phyloP scores from a whole-genome alignment of 2,888 invertebrate genomes.

The Electrophaes corylata region DNA sequence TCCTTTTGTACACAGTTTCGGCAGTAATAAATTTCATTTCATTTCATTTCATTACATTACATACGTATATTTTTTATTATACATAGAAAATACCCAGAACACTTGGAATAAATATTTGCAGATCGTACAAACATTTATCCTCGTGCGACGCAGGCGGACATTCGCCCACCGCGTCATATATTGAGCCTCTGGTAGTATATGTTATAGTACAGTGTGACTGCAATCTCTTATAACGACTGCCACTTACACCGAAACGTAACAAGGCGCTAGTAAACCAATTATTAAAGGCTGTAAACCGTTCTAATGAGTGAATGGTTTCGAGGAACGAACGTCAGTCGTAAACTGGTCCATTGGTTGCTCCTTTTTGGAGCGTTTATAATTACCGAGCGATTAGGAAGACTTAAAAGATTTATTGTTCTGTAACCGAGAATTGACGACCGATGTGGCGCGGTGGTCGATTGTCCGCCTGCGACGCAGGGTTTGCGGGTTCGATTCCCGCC shows the following conservation, averaged over 20 bases:
- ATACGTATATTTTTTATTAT: too few species aligned
- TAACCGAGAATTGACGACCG: neutral
- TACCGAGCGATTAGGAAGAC: slow-evolving; percentile 12
- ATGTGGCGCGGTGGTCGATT: too few species aligned
- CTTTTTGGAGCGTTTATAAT: slow-evolving; percentile 12
- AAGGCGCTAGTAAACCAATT: slow-evolving; percentile 62
- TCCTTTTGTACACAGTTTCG: too few species aligned
- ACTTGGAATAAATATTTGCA: too few species aligned
- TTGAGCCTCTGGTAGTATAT: neutral
- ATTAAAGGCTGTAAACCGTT: slow-evolving; percentile 57
- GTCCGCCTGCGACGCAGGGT: too few species aligned
- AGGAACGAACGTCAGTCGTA: slow-evolving; percentile 25
- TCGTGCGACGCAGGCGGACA: too few species aligned
- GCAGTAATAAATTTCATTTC: too few species aligned
- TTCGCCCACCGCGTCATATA: neutral
- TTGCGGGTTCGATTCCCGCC: too few species aligned
- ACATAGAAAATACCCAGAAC: too few species aligned
- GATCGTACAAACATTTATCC: too few species aligned
- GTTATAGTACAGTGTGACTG: slow-evolving; percentile 47
- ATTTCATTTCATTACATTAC: too few species aligned
- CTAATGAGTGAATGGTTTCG: slow-evolving; percentile 32
- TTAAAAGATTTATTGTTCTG: slow-evolving; percentile 3
- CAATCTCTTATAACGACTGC: slow-evolving; percentile 47
- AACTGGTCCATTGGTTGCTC: slow-evolving; percentile 23
- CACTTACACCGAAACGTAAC: slow-evolving; percentile 49